phyloP scores from a whole-genome alignment of 1,140 invertebrate species.

The Neotoxoptera formosana region DNA sequence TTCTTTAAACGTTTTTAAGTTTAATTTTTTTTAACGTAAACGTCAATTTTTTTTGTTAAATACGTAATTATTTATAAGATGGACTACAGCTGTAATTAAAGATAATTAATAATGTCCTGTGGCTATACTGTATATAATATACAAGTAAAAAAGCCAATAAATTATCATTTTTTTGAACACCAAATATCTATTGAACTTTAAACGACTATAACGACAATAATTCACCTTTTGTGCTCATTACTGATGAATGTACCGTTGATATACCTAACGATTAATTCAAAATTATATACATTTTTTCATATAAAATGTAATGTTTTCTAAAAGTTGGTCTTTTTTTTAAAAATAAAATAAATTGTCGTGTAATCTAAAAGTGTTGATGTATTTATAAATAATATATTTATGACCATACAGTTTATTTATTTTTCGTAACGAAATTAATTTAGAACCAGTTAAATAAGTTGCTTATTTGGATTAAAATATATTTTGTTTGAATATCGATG shows the following conservation, averaged over 20 bases:
- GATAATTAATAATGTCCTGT: neutral
- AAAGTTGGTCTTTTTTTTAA: neutral
- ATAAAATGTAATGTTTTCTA: neutral
- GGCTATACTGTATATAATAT: neutral
- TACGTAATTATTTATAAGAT: neutral
- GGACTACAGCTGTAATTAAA: neutral
- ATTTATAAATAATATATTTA: neutral
- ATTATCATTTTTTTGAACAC: neutral
- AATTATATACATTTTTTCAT: neutral
- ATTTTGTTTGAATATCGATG: neutral
- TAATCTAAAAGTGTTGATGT: too few relatives aligned
- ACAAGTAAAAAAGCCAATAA: neutral
- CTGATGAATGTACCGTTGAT: too few relatives aligned
- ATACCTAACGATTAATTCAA: neutral
- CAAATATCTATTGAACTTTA: neutral
- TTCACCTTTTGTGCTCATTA: neutral
- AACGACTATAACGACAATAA: neutral
- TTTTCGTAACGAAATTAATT: neutral
- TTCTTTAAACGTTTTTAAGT: neutral
- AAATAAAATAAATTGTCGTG: neutral
- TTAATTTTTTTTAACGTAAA: neutral
- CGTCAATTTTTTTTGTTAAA: neutral
- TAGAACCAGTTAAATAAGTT: neutral
- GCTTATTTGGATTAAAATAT: neutral
- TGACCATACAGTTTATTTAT: neutral